Evolutionary conservation across 2,113 vertebrate genomes (phyloP).

Genomic region (Crotalus tigris): DNA sequence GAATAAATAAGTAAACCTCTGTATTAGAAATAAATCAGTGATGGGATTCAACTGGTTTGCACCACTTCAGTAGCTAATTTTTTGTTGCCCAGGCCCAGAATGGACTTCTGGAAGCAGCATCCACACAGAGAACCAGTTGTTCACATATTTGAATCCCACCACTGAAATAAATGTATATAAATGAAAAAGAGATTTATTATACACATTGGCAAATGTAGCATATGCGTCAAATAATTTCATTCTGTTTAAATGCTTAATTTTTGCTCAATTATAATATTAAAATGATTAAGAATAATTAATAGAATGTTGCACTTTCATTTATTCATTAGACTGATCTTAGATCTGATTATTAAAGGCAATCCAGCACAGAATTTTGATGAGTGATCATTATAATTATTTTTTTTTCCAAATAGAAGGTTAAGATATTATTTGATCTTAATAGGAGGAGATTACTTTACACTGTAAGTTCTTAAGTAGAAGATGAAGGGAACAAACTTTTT

Average conservation of each 20-base stretch:
- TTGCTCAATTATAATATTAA: not conserved
- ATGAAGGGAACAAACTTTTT: not conserved
- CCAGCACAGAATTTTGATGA: not conserved
- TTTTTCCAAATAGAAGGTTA: not conserved
- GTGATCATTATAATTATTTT: not conserved
- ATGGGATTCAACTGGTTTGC: no score
- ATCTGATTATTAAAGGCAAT: not conserved
- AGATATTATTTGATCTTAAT: constrained; percentile 8
- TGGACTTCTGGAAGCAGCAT: no score
- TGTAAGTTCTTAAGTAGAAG: not conserved
- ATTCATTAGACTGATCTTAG: not conserved
- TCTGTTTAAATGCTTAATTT: not conserved
- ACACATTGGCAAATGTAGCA: not conserved
- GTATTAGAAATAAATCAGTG: not conserved
- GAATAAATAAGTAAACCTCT: constrained; percentile 14
- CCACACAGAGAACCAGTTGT: no score
- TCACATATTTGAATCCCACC: no score
- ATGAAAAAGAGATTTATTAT: fast-evolving
- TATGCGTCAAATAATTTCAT: not conserved
- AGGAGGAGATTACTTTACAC: not conserved
- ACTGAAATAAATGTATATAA: not conserved
- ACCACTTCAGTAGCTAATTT: no score
- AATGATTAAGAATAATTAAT: not conserved
- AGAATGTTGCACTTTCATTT: not conserved
- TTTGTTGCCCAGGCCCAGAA: no score